A percentile compares a stretch with the other conserved stretches of the same genome.
Evolutionary conservation across 2,888 invertebrate genomes (phyloP).

Genomic region (Caenorhabditis angaria): DNA sequence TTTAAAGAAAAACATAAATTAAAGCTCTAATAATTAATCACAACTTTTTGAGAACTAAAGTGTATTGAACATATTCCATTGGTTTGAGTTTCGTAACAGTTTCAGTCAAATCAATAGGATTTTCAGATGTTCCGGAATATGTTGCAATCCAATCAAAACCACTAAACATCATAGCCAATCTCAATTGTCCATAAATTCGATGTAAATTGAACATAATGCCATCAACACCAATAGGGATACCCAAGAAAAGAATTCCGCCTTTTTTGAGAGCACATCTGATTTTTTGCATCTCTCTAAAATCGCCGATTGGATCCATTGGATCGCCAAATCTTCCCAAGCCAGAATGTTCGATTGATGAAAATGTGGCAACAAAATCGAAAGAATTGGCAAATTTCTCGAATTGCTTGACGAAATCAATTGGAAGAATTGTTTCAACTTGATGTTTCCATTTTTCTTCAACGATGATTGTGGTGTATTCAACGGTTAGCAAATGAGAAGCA

Average conservation of each 20-base stretch:
- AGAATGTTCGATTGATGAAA: neutral
- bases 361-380: constrained; percentile 3
- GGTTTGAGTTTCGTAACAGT: neutral
- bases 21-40: too few relatives aligned
- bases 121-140: neutral
- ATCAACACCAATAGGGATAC: neutral
- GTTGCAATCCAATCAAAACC: neutral
- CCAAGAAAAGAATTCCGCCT: neutral
- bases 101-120: neutral
- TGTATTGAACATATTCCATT: neutral
- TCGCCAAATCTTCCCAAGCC: neutral
- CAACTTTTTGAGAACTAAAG: neutral
- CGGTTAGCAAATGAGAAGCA: constrained; percentile 30
- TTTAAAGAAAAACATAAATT: too few relatives aligned
- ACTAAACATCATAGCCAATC: neutral
- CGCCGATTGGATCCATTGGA: neutral
- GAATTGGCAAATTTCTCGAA: constrained; percentile 24
- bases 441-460: constrained; percentile 21
- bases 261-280: neutral
- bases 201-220: neutral
- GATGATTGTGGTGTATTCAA: constrained; percentile 34
- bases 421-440: constrained; percentile 29
- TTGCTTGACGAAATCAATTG: constrained; percentile 27
- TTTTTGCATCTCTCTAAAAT: neutral
- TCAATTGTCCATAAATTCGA: neutral